Evolutionary conservation across 2,113 vertebrate species (phyloP).

Genomic region (Sapajus apella): DNA sequence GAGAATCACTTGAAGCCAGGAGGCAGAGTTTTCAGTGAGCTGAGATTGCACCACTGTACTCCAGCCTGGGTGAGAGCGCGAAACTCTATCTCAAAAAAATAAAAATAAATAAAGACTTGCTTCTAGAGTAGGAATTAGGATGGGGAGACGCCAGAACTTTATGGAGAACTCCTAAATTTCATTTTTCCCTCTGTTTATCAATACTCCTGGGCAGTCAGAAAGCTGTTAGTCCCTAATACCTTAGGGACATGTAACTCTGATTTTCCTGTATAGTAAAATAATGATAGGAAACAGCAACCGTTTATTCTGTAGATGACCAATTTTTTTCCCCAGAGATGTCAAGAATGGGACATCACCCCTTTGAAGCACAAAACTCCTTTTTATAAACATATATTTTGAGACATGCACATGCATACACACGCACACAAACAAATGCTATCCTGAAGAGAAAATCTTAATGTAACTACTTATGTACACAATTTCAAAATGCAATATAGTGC

Average conservation of each 20-base stretch:
- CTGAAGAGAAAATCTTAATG: background rate
- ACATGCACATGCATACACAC: background rate
- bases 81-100: no score
- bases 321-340: no score
- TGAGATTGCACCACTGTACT: no score
- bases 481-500: background rate
- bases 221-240: background rate
- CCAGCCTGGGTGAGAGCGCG: no score
- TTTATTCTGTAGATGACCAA: background rate
- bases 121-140: background rate
- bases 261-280: background rate
- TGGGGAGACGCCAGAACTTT: background rate
- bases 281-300: background rate
- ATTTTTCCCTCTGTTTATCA: background rate
- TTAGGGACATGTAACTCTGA: background rate
- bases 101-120: background rate
- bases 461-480: background rate
- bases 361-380: background rate
- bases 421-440: background rate
- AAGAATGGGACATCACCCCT: background rate
- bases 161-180: background rate
- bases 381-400: background rate
- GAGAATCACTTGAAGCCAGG: no score
- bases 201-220: background rate
- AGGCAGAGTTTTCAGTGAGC: no score